Base-by-base conservation (phyloP, 1,140 invertebrate genomes). In the Pogonognathellus flavescens region DNA sequence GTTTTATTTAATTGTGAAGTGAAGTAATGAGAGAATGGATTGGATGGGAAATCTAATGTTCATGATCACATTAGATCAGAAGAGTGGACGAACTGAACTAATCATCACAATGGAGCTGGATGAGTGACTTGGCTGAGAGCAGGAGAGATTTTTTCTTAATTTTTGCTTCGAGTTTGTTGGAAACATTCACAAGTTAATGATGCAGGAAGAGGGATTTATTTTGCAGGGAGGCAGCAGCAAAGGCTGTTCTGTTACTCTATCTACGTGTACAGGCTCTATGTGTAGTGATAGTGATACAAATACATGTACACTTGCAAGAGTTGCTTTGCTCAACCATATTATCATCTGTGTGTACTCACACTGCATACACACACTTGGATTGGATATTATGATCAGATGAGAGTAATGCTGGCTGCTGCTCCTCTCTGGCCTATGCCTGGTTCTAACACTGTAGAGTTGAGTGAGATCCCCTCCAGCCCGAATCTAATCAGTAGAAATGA, bases 401-500 rank as follows among this genome's bases (percentile, higher is more conserved):
- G 70, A 76, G 41, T 41, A 31, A 14, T 66, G 31, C 31, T 41
- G 1, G 31, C 31, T 41, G 31, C 31, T 41, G 31, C 31, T 41
- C 31, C 31, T 41, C 31, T 3, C 6, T 41, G 31, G 31, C 31
- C 31, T 41, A n/a, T n/a, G 31, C 31, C 31, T 41, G 11, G 62
- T 10, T 31, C 14, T 59, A 41, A 16, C n/a, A 18, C 22, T 41
- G 70, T 50, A 31, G 31, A 70, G 62, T 49, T 76, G 70, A 72
- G 83, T 41, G 70, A 80, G 59, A 83, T 86, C 85, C 87, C 87
- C 87, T 88, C 87, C 83, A 86, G 87, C 83, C 83, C 80, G 85
- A 88, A 88, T 88, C 85, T 86, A 88, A 88, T 88, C 87, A 88
- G 86, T 80, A 85, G 86, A 85, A 87, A 88, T 88, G 87, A 88